A percentile compares a stretch with the other conserved stretches of the same genome.
Evolutionary conservation across 2,888 invertebrate species (phyloP).

Genomic region (Galerucella nymphaeae): DNA sequence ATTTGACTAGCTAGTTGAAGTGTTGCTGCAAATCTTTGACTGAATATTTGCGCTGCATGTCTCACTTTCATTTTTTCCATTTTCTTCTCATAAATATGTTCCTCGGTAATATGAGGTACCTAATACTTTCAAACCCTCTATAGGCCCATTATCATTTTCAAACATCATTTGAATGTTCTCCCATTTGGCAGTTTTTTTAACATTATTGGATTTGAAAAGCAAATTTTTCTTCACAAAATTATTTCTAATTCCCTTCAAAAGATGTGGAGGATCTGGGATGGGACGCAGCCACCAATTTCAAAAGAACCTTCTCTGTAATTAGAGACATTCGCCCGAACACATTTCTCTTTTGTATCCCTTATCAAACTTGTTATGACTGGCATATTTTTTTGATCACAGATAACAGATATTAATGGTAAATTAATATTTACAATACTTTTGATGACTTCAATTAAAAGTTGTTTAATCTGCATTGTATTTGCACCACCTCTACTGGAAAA

Average conservation of each 20-base stretch:
- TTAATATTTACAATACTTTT: slow-evolving; percentile 30
- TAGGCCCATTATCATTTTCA: neutral
- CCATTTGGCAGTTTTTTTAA: neutral
- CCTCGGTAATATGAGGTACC: neutral
- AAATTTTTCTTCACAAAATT: neutral
- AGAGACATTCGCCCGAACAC: neutral
- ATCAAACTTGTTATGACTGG: slow-evolving; percentile 30
- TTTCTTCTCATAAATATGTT: neutral
- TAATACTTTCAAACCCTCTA: neutral
- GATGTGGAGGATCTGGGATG: neutral
- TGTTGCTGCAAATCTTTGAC: slow-evolving; percentile 34
- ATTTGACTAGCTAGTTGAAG: slow-evolving; percentile 25
- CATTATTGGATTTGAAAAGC: neutral
- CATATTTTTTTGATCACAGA: slow-evolving; percentile 36
- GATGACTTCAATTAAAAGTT: slow-evolving; percentile 26
- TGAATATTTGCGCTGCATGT: slow-evolving; percentile 7
- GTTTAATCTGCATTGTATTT: slow-evolving; percentile 30
- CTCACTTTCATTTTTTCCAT: neutral
- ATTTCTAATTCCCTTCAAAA: neutral
- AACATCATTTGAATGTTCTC: neutral
- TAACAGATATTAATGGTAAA: slow-evolving; percentile 32
- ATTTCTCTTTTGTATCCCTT: slow-evolving; percentile 32
- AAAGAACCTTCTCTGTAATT: neutral
- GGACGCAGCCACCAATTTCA: neutral
- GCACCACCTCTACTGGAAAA: slow-evolving; percentile 26